phyloP scores from a whole-genome alignment of 2,888 invertebrate species.

The Cinara cedri region DNA sequence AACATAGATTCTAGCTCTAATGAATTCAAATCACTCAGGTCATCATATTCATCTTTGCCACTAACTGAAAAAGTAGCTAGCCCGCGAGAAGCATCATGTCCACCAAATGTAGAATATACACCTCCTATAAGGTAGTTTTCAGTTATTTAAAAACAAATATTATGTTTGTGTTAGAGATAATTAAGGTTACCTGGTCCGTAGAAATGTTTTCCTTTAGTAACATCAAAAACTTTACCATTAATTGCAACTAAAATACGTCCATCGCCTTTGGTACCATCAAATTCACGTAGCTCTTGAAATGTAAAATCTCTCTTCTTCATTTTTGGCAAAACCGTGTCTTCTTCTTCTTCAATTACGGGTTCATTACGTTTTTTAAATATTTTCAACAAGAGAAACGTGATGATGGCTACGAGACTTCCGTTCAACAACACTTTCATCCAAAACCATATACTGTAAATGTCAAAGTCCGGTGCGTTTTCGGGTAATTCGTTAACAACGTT shows the following conservation, averaged over 20 bases:
- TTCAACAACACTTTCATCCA: conserved; percentile 65
- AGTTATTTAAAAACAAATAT: not conserved
- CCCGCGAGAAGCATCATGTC: conserved; percentile 92
- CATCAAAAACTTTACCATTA: conserved; percentile 94
- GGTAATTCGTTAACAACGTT: not conserved
- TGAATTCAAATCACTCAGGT: conserved; percentile 88
- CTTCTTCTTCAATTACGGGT: conserved; percentile 61
- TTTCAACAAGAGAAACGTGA: conserved; percentile 76
- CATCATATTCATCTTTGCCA: conserved; percentile 88
- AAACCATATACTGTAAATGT: conserved; percentile 17
- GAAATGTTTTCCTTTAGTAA: conserved; percentile 85
- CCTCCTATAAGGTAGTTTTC: conserved; percentile 71
- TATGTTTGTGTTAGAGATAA: not conserved
- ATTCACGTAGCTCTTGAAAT: conserved; percentile 81
- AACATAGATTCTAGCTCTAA: conserved; percentile 93
- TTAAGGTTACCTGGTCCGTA: conserved; percentile 84
- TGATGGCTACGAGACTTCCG: conserved; percentile 72
- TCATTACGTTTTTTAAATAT: conserved; percentile 69
- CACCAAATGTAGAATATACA: conserved; percentile 92
- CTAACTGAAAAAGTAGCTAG: conserved; percentile 91
- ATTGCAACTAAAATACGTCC: conserved; percentile 90
- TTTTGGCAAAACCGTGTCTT: conserved; percentile 75
- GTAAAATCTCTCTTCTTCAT: conserved; percentile 87
- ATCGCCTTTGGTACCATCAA: conserved; percentile 84
- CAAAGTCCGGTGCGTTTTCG: not conserved